A percentile compares a stretch with the other conserved stretches of the same genome.
Evolutionary conservation across 1,140 invertebrate species (phyloP).

Genomic region (Drosophila nasuta): DNA sequence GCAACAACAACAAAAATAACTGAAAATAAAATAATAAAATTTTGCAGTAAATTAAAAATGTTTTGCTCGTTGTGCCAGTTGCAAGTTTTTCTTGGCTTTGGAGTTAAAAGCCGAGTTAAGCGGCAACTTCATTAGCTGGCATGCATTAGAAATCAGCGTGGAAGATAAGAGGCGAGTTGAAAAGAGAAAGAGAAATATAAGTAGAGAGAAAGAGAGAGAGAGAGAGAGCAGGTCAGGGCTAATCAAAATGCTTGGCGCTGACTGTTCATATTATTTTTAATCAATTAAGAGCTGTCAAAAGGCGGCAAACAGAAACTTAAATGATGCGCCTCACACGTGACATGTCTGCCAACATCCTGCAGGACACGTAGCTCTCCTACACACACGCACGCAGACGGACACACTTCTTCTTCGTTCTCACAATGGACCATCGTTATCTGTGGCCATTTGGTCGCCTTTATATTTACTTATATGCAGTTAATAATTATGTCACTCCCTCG

Average conservation of each 20-base stretch:
- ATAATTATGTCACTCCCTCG: slow-evolving; percentile 76
- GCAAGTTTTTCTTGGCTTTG: slow-evolving; percentile 2
- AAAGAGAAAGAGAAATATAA: too few species aligned
- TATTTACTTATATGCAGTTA: slow-evolving; percentile 81
- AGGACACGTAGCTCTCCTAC: background rate
- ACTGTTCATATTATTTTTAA: slow-evolving; percentile 73
- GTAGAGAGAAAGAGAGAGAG: too few species aligned
- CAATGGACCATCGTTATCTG: slow-evolving; percentile 74
- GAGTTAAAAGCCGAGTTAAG: slow-evolving; percentile 11
- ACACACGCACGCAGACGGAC: slow-evolving; percentile 14
- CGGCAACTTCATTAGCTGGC: slow-evolving; percentile 8
- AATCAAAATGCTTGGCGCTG: slow-evolving; percentile 39
- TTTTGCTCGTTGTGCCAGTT: slow-evolving; percentile 1
- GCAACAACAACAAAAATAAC: slow-evolving; percentile 22
- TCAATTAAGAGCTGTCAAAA: slow-evolving; percentile 76
- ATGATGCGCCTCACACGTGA: slow-evolving; percentile 75
- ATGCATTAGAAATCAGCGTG: background rate
- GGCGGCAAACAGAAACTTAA: slow-evolving; percentile 63
- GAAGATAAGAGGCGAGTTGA: too few species aligned
- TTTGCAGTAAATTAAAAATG: slow-evolving; percentile 40
- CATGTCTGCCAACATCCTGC: slow-evolving; percentile 56
- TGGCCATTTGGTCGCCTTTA: slow-evolving; percentile 73
- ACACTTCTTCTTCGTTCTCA: slow-evolving; percentile 19
- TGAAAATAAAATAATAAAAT: slow-evolving; percentile 43
- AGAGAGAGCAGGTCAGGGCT: background rate